Base-by-base conservation (phyloP, 2,113 vertebrate genomes). In the Phoenicopterus ruber region DNA sequence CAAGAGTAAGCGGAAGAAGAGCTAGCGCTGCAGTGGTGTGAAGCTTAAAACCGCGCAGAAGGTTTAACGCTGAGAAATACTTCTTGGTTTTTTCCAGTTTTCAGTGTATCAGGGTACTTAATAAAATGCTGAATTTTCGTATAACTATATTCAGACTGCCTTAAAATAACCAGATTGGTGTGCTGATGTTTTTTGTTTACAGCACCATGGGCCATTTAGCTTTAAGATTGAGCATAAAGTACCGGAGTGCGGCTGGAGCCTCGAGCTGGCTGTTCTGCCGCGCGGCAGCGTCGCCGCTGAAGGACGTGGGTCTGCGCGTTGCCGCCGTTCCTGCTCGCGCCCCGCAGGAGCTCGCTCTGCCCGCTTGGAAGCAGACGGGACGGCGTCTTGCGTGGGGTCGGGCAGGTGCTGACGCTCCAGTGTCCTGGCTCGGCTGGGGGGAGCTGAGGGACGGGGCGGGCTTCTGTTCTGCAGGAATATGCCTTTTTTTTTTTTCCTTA, bases 1-100 rank as follows among this genome's bases (percentile, higher is more conserved):
- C 26, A 91, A 55, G 82, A 97, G 82, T 11, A 98, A 98, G 79
- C 42, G 97, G 21, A 98, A 94, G 85, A 98, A 76, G 87, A 97
- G 94, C 50, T 98, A 97, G 67, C 0, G 85, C 76, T 50, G 86
- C 61, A 5, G 59, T 5, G 11, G 1, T 1, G 32, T 2, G 25
- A n/a, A 17, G 67, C 71, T 17, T 31, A 7, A 11, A 13, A 14
- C n/a, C 7, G 0, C 11, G 7, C n/a, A 7, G 12, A 7, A 57
- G 44, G 34, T 63, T 19, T 21, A 5, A 8, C 1, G 2, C 73
- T 54, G 40, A 47, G 36, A 36, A 52, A 7, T 28, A 1, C 32
- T 65, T 5, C 54, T 31, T 38, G 22, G 16, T 36, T 57, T 32
- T 17, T 6, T 5, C n/a, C 57, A 25, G 0, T 20, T 25, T 67